Conservation (phyloP, 2,797 vertebrate genomes). For the Pachyuromys duprasi region DNA sequence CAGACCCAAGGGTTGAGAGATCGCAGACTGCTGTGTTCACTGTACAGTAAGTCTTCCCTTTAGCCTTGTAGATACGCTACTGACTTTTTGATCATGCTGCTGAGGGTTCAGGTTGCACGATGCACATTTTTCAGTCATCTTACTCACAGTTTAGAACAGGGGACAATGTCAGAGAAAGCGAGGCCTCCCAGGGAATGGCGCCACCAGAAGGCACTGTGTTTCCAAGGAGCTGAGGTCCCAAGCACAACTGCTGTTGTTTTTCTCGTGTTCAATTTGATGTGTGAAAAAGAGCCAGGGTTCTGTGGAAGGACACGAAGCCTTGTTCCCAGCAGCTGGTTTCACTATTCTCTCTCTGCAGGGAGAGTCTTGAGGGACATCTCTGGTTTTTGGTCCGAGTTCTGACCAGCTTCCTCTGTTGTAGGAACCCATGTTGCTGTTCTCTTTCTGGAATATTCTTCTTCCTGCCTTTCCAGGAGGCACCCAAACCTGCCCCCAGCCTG, state of each 20-base stretch:
- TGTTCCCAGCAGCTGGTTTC: background rate
- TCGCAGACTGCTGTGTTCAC: background rate
- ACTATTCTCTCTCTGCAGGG: too few species aligned
- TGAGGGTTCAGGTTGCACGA: background rate
- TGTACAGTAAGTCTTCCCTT: accelerated
- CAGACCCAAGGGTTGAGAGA: background rate
- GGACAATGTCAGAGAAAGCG: background rate
- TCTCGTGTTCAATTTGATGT: background rate
- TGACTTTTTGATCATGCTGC: background rate
- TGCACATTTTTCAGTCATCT: background rate
- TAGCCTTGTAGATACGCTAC: background rate
- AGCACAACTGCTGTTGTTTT: background rate
- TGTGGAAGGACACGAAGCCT: background rate
- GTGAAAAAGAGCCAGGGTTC: background rate
- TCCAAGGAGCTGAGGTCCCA: background rate
- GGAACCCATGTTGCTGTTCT: background rate
- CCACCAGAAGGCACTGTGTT: background rate
- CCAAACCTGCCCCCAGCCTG: background rate
- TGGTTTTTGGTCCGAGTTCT: too few species aligned
- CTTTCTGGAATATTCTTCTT: background rate
- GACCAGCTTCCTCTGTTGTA: background rate
- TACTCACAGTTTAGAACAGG: background rate
- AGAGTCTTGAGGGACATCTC: too few species aligned
- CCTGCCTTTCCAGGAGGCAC: background rate
- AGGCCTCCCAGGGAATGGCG: accelerated